These are phyloP conservation scores for Heliconius charithonia DNA, from an alignment of 2,888 invertebrate species.

Conservation along the genomic window DNA sequence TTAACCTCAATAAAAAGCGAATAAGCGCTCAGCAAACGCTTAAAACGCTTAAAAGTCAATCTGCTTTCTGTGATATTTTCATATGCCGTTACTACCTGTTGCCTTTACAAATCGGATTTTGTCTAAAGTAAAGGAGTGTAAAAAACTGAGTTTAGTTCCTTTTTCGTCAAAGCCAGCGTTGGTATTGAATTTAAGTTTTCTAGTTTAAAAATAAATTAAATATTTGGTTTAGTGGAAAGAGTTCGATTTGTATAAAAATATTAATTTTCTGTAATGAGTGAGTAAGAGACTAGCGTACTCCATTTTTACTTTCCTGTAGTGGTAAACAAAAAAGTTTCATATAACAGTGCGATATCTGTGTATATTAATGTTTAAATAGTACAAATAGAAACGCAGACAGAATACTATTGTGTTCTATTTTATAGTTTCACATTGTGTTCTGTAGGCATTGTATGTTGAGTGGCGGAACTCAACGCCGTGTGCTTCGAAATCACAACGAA, in stretches of 20 bases:
- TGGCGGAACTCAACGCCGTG: too few species aligned
- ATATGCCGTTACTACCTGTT: constrained; percentile 10
- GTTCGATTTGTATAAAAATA: not conserved
- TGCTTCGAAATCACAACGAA: too few species aligned
- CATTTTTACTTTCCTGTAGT: too few species aligned
- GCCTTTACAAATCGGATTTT: not conserved
- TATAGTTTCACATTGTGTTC: too few species aligned
- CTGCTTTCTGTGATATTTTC: constrained; percentile 26
- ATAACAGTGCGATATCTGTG: too few species aligned
- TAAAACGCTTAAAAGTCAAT: constrained; percentile 28
- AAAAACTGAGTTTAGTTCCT: not conserved
- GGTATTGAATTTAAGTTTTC: not conserved
- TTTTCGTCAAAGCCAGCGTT: not conserved
- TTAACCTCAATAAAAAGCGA: constrained; percentile 37
- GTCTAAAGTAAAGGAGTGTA: not conserved
- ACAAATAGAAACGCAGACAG: too few species aligned
- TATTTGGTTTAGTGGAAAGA: not conserved
- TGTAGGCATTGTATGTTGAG: too few species aligned
- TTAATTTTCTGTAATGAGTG: not conserved
- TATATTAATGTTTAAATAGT: too few species aligned
- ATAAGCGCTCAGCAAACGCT: constrained; percentile 18
- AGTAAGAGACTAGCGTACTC: too few species aligned
- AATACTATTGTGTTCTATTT: too few species aligned
- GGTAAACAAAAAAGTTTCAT: too few species aligned
- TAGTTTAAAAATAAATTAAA: not conserved